A percentile compares a stretch with the other conserved stretches of the same genome.
Evolutionary conservation across 2,797 vertebrate species (phyloP).

Genomic region (Setipinna tenuifilis): DNA sequence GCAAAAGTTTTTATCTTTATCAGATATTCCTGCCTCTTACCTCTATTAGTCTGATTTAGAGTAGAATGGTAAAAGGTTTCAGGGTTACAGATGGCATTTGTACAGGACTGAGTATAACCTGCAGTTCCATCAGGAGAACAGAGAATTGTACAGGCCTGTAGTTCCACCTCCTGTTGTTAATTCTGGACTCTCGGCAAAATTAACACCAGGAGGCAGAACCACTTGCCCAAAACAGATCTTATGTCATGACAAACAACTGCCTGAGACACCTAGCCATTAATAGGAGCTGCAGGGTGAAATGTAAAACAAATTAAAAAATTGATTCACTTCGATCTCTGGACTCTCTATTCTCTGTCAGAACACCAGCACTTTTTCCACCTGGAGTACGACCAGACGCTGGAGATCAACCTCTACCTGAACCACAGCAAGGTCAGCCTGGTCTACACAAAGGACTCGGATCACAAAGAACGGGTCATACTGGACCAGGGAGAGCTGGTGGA

Average conservation of each 20-base stretch:
- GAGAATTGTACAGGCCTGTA: too few species aligned
- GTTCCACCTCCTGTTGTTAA: too few species aligned
- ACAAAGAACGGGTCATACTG: conserved; percentile 61
- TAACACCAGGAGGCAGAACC: too few species aligned
- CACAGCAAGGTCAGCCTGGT: conserved; percentile 63
- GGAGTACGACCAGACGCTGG: conserved; percentile 63
- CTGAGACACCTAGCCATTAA: neutral
- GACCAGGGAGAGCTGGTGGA: conserved; percentile 63
- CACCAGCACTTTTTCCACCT: conserved; percentile 68
- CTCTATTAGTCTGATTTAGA: too few species aligned
- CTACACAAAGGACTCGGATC: conserved; percentile 66
- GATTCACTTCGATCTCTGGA: neutral
- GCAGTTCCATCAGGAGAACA: too few species aligned
- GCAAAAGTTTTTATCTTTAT: too few species aligned
- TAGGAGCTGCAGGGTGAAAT: neutral
- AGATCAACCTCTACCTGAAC: conserved; percentile 68
- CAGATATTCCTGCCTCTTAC: too few species aligned
- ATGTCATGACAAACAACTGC: neutral
- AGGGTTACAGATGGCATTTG: too few species aligned
- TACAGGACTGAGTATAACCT: too few species aligned
- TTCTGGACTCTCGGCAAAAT: too few species aligned
- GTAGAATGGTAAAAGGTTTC: too few species aligned
- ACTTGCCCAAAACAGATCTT: too few species aligned
- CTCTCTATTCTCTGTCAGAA: conserved; percentile 56
- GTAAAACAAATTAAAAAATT: neutral